A percentile compares a stretch with the other conserved stretches of the same genome.
Conservation (phyloP, 2,113 vertebrate genomes). For the Xenopus borealis region DNA sequence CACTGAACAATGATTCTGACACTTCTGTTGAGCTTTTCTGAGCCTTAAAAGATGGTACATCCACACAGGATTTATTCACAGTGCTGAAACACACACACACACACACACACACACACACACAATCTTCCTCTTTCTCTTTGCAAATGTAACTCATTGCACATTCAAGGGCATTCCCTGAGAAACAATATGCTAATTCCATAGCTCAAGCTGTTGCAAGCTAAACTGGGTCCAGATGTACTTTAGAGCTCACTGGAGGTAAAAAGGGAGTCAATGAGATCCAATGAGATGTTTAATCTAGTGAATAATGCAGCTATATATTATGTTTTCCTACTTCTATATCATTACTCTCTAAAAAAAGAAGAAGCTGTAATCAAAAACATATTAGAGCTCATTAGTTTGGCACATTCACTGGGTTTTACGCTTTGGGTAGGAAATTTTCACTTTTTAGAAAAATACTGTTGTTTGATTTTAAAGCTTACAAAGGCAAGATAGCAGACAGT, state of each 20-base stretch:
- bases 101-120: constrained; percentile 55
- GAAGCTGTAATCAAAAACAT: no score
- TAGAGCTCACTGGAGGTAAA: constrained; percentile 37
- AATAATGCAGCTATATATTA: constrained; percentile 48
- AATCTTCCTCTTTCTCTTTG: constrained; percentile 31
- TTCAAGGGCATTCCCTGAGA: constrained; percentile 78
- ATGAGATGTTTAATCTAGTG: constrained; percentile 33
- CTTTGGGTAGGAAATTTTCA: constrained; percentile 8
- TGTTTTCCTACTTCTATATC: constrained; percentile 16
- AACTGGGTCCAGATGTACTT: constrained; percentile 48
- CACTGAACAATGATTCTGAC: constrained; percentile 50
- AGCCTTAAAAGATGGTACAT: constrained; percentile 55
- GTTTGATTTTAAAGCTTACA: neutral
- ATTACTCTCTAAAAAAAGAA: constrained; percentile 5
- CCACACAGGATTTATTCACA: constrained; percentile 45
- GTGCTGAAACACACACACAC: constrained; percentile 50
- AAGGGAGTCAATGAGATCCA: constrained; percentile 44
- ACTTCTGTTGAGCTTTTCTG: constrained; percentile 50
- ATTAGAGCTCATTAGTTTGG: constrained; percentile 13
- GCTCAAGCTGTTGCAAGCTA: constrained; percentile 58
- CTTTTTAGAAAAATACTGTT: constrained; percentile 17
- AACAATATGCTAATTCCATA: constrained; percentile 67
- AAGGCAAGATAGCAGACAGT: neutral
- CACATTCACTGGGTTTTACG: constrained; percentile 25
- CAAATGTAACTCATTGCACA: constrained; percentile 62